A percentile compares a stretch with the other conserved stretches of the same genome.
Conservation (phyloP, 2,888 invertebrate genomes). For the Trissolcus brochymenae region DNA sequence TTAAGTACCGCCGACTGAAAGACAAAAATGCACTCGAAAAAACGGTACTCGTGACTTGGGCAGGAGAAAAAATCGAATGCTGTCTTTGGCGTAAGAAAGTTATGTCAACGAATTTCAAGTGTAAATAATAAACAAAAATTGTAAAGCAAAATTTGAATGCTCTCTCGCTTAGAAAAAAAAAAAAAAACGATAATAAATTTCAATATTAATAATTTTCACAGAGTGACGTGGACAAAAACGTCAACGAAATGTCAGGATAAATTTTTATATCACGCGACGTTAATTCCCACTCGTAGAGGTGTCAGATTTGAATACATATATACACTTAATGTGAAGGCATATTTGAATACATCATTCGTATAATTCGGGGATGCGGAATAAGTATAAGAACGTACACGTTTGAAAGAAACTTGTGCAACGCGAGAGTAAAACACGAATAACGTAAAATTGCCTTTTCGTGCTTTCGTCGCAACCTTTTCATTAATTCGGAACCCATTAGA, state of each 20-base stretch:
- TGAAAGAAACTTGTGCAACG: slow-evolving; percentile 14
- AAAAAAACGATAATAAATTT: no score
- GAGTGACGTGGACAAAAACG: no score
- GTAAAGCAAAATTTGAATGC: no score
- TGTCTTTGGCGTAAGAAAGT: slow-evolving; percentile 8
- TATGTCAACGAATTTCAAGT: neutral
- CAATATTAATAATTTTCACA: no score
- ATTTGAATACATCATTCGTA: slow-evolving; percentile 27
- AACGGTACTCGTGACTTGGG: slow-evolving; percentile 15
- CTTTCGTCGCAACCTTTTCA: neutral
- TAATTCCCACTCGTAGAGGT: neutral
- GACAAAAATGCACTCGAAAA: slow-evolving; percentile 26
- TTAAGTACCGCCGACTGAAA: slow-evolving; percentile 26
- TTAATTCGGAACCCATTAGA: slow-evolving; percentile 5
- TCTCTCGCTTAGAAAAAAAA: no score
- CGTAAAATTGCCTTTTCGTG: slow-evolving; percentile 7
- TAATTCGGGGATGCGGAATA: slow-evolving; percentile 17
- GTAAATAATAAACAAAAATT: no score
- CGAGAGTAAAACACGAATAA: slow-evolving; percentile 27
- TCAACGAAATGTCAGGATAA: no score
- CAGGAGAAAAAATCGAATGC: neutral
- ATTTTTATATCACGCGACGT: neutral
- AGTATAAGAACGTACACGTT: slow-evolving; percentile 15
- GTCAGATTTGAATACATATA: slow-evolving; percentile 2
- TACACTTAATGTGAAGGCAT: neutral